These are phyloP conservation scores for Pseudochirops corinnae DNA, from an alignment of 2,797 vertebrate species.

Conservation along the genomic window DNA sequence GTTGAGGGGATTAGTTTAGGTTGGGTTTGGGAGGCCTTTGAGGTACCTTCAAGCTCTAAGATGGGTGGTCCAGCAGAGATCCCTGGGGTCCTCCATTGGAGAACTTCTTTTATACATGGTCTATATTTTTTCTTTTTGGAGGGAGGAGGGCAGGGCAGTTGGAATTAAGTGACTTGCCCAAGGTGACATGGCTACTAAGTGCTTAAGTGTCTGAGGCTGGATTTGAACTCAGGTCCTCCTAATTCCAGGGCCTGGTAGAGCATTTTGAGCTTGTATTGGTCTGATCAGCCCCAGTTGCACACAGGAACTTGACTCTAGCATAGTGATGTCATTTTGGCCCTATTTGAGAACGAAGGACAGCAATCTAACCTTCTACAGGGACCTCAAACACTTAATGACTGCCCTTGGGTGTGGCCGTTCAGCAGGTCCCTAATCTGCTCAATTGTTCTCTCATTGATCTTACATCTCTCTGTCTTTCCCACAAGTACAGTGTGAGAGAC, in stretches of 20 bases:
- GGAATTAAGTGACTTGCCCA: no score
- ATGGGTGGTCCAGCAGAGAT: not conserved
- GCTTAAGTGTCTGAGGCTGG: no score
- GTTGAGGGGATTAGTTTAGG: not conserved
- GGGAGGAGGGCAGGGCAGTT: no score
- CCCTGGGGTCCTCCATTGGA: not conserved
- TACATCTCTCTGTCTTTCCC: not conserved
- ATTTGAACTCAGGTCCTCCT: no score
- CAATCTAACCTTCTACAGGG: not conserved
- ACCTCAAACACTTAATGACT: not conserved
- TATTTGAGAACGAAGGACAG: no score
- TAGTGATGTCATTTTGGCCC: no score
- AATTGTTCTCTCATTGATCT: not conserved
- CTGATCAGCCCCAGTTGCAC: no score
- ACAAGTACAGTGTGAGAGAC: not conserved
- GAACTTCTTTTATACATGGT: not conserved
- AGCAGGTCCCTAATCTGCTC: not conserved
- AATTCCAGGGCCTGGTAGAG: no score
- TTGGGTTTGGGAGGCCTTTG: not conserved
- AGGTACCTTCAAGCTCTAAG: not conserved
- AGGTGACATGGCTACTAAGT: no score
- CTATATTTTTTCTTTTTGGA: no score
- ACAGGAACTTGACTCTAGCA: no score
- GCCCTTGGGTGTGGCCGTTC: not conserved
- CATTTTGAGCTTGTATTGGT: no score